phyloP scores from a whole-genome alignment of 2,113 vertebrate genomes.

The Tupaia tana region DNA sequence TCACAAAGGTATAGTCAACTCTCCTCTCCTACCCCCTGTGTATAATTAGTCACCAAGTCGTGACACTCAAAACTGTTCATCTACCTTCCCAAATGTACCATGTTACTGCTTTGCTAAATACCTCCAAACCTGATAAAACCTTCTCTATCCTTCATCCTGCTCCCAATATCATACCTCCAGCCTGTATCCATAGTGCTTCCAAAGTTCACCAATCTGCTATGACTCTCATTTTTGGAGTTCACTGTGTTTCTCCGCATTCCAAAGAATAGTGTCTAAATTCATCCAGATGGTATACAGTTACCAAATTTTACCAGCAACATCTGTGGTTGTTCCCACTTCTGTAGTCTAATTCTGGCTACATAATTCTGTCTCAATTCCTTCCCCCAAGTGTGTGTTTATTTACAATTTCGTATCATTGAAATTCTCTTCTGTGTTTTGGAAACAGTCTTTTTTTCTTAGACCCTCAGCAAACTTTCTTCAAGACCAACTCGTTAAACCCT shows the following conservation, averaged over 20 bases:
- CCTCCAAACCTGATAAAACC: conserved; percentile 15
- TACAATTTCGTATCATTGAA: not conserved
- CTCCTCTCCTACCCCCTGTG: not conserved
- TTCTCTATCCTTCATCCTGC: not conserved
- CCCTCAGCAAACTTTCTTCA: not conserved
- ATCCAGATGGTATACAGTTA: not conserved
- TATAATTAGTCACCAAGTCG: not conserved
- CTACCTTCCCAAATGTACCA: not conserved
- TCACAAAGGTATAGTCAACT: not conserved
- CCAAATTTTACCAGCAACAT: not conserved
- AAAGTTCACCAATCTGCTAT: not conserved
- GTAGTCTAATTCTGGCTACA: not conserved
- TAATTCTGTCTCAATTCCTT: not conserved
- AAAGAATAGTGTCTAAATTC: not conserved
- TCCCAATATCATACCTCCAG: not conserved
- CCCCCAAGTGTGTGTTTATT: not conserved
- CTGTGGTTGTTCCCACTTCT: not conserved
- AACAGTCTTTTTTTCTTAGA: not conserved
- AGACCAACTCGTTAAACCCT: conserved; percentile 14
- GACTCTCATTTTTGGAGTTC: not conserved
- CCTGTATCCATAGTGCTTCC: not conserved
- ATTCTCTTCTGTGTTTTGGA: not conserved
- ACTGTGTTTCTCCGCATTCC: not conserved
- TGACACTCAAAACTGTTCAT: not conserved
- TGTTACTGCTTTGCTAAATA: not conserved